A percentile compares a stretch with the other conserved stretches of the same genome.
These are phyloP conservation scores for Seriola dumerili DNA, from an alignment of 2,113 vertebrate genomes.

Conservation along the genomic window DNA sequence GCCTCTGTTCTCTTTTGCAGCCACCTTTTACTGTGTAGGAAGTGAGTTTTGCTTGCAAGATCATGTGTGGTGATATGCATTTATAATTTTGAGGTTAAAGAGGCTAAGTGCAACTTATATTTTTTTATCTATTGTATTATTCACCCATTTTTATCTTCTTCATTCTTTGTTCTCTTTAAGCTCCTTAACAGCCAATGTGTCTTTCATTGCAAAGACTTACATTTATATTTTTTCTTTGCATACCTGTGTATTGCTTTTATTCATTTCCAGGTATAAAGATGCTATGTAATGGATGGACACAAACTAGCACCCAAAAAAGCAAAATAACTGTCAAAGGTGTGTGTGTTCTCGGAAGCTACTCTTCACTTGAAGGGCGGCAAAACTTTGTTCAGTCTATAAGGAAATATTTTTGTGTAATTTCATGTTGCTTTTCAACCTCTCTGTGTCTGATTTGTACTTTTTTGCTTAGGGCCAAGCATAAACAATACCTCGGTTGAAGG, in stretches of 20 bases:
- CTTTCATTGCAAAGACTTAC: background rate
- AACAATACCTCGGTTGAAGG: background rate
- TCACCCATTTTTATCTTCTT: background rate
- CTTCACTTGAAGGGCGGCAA: background rate
- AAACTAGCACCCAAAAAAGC: conserved; percentile 4
- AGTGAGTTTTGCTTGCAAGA: background rate
- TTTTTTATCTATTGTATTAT: background rate
- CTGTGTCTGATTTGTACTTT: background rate
- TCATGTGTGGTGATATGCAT: background rate
- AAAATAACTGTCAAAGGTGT: conserved; percentile 43
- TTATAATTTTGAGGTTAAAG: too few relatives aligned
- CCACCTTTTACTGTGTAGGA: background rate
- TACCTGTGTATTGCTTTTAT: background rate
- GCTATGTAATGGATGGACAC: conserved; percentile 32
- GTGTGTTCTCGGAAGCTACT: conserved; percentile 17
- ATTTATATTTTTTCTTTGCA: conserved; percentile 5
- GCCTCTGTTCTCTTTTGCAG: background rate
- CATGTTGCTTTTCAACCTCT: background rate
- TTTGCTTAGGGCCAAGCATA: conserved; percentile 39
- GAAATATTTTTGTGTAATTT: background rate
- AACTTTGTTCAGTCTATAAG: background rate
- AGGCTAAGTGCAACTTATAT: too few relatives aligned
- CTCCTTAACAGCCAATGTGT: background rate
- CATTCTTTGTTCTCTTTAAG: background rate
- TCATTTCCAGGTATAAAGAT: conserved; percentile 67